phyloP scores from a whole-genome alignment of 2,113 vertebrate genomes.

The Vanacampus margaritifer region DNA sequence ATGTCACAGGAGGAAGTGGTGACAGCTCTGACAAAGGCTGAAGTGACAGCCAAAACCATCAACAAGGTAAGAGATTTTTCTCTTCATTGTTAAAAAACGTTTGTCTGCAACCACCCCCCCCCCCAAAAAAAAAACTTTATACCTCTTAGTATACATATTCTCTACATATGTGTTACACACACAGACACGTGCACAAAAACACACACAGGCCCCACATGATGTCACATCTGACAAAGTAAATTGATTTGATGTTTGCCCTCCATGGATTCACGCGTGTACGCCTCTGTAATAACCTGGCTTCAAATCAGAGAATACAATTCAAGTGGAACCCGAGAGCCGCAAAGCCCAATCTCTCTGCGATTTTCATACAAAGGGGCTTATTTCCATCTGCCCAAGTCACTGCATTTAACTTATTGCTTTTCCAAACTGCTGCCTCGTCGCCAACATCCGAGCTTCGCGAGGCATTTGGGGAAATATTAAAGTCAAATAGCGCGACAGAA shows the following conservation, averaged over 20 bases:
- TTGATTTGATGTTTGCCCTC: constrained; percentile 1
- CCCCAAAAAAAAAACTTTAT: too few relatives aligned
- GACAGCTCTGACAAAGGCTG: background rate
- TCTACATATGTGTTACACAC: background rate
- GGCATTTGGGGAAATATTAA: constrained; percentile 53
- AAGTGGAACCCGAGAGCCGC: constrained; percentile 30
- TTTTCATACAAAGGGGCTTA: constrained; percentile 53
- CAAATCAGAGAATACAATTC: constrained; percentile 38
- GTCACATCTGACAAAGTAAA: background rate
- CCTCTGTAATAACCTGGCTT: constrained; percentile 33
- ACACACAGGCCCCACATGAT: background rate
- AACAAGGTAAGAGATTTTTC: too few relatives aligned
- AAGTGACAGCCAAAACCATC: background rate
- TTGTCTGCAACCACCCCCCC: too few relatives aligned
- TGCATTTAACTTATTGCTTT: constrained; percentile 46
- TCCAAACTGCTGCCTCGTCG: constrained; percentile 27
- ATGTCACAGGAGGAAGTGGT: too few relatives aligned
- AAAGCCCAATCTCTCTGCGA: constrained; percentile 47
- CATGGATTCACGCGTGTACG: constrained; percentile 10
- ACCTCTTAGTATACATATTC: too few relatives aligned
- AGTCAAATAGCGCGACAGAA: constrained; percentile 61
- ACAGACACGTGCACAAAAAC: background rate
- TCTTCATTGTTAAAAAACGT: too few relatives aligned
- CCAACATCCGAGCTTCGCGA: constrained; percentile 7
- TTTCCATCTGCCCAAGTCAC: constrained; percentile 47